phyloP scores from a whole-genome alignment of 1,140 invertebrate genomes.

The Drosophila pseudoananassae region DNA sequence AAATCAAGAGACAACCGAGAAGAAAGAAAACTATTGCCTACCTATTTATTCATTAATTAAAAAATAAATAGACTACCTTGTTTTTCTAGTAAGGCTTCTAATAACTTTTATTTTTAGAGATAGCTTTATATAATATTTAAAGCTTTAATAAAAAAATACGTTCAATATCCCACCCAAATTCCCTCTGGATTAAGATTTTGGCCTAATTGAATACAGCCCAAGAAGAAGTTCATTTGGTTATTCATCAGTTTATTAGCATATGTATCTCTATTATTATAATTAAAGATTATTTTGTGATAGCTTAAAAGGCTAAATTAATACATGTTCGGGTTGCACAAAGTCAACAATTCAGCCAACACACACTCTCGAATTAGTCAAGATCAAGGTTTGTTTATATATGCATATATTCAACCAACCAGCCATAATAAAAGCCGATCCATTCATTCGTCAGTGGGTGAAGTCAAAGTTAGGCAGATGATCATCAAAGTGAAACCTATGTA shows the following conservation, averaged over 20 bases:
- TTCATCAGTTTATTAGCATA: conserved; percentile 57
- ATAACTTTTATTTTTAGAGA: no score
- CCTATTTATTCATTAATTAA: no score
- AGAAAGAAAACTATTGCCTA: not conserved
- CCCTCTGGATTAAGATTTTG: not conserved
- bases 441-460: conserved; percentile 50
- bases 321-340: conserved; percentile 54
- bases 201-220: conserved; percentile 22
- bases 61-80: no score
- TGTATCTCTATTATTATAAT: conserved; percentile 31
- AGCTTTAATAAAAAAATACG: not conserved
- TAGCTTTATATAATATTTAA: not conserved
- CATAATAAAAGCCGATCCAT: conserved; percentile 19
- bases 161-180: not conserved
- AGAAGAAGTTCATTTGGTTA: conserved; percentile 26
- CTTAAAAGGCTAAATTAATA: conserved; percentile 70
- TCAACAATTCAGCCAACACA: conserved; percentile 14
- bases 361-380: conserved; percentile 68
- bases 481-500: conserved; percentile 14
- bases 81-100: not conserved
- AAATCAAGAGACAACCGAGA: not conserved
- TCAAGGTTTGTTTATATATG: conserved; percentile 57
- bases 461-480: conserved; percentile 32
- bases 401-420: conserved; percentile 25
- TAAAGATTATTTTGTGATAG: conserved; percentile 36